These are phyloP conservation scores for Tenualosa ilisha DNA, from an alignment of 2,797 vertebrate species.

Conservation along the genomic window DNA sequence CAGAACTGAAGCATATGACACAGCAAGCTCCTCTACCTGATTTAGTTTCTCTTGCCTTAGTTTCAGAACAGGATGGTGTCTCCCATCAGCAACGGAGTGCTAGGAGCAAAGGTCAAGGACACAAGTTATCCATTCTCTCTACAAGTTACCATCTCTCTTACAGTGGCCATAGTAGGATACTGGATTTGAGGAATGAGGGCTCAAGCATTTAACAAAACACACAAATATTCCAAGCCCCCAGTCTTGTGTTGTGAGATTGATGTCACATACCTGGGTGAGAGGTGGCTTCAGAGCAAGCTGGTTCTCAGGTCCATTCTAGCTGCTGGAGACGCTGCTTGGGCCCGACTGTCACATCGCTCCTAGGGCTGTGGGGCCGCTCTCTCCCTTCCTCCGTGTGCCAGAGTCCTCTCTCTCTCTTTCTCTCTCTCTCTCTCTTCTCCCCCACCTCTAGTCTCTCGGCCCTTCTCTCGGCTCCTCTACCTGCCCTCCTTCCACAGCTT, in stretches of 20 bases:
- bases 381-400: not conserved
- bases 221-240: not conserved
- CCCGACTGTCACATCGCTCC: constrained; percentile 63
- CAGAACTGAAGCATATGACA: constrained; percentile 19
- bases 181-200: too few species aligned
- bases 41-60: not conserved
- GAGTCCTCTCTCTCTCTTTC: not conserved
- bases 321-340: constrained; percentile 55
- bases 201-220: not conserved
- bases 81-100: not conserved
- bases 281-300: constrained; percentile 64
- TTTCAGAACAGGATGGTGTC: not conserved
- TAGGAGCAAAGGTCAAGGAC: not conserved
- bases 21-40: not conserved
- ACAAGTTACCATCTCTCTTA: not conserved
- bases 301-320: constrained; percentile 69
- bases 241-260: too few species aligned
- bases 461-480: not conserved
- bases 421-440: constrained; percentile 11
- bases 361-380: not conserved
- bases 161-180: not conserved
- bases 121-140: not conserved
- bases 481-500: constrained; percentile 2
- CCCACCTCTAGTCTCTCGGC: not conserved
- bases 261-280: constrained; percentile 63